Conservation (phyloP, 2,888 invertebrate species). For the Limulus polyphemus region DNA sequence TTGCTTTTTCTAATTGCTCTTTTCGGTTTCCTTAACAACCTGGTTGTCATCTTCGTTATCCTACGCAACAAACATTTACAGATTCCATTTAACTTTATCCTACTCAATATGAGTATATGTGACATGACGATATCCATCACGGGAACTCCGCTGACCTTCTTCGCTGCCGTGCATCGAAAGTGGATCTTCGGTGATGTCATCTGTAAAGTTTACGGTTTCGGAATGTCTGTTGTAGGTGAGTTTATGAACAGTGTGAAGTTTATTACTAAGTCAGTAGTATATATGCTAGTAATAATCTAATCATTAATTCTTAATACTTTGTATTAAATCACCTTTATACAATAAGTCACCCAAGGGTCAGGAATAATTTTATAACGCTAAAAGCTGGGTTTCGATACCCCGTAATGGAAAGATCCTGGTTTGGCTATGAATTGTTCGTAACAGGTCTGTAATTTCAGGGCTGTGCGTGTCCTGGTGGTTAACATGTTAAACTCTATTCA, state of each 20-base stretch:
- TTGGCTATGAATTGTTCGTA: too few species aligned
- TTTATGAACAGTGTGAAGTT: neutral
- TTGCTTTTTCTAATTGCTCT: constrained; percentile 52
- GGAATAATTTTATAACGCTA: too few species aligned
- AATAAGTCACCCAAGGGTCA: too few species aligned
- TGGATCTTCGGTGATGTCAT: constrained; percentile 54
- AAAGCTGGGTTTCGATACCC: too few species aligned
- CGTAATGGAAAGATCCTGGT: too few species aligned
- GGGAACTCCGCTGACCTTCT: constrained; percentile 54
- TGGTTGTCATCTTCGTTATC: constrained; percentile 53
- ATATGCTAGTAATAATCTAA: too few species aligned
- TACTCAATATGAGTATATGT: constrained; percentile 57
- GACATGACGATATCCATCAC: constrained; percentile 56
- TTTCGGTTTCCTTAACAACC: constrained; percentile 53
- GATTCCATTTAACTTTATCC: constrained; percentile 57
- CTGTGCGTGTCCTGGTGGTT: too few species aligned
- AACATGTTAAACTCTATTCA: too few species aligned
- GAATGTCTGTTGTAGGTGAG: constrained; percentile 58
- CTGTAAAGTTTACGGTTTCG: constrained; percentile 55
- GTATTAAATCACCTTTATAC: too few species aligned
- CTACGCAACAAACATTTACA: constrained; percentile 53
- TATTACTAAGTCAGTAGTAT: too few species aligned
- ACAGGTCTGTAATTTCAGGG: too few species aligned
- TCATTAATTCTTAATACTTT: too few species aligned
- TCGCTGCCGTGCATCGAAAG: constrained; percentile 49